These are phyloP conservation scores for Glaucomys volans DNA, from an alignment of 2,113 vertebrate species.

Conservation along the genomic window DNA sequence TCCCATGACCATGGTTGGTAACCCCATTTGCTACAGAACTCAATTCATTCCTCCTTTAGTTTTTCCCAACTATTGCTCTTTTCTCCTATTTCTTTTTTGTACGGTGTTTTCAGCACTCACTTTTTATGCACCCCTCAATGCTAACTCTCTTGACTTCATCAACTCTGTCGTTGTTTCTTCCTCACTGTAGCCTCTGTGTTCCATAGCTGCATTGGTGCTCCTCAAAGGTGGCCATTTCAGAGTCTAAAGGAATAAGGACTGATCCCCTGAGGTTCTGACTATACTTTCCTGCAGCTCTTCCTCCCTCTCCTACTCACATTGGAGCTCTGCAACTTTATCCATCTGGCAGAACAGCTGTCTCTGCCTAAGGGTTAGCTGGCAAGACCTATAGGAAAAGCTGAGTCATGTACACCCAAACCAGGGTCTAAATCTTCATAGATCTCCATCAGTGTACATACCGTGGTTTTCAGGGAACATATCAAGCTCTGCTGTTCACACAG, in stretches of 20 bases:
- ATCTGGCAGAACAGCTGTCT: conserved; percentile 30
- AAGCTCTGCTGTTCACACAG: conserved; percentile 15
- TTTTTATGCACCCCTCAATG: neutral
- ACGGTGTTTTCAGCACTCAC: neutral
- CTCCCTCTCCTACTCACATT: neutral
- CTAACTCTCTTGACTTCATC: neutral
- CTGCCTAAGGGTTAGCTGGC: conserved; percentile 55
- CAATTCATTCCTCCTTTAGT: neutral
- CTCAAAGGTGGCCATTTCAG: neutral
- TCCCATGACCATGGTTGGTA: neutral
- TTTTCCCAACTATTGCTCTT: conserved; percentile 2
- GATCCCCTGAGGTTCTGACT: neutral
- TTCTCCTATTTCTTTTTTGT: conserved; percentile 4
- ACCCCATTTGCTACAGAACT: neutral
- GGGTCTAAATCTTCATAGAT: conserved; percentile 37
- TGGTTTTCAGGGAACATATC: conserved; percentile 58
- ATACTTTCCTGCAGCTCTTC: neutral
- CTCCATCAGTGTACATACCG: neutral
- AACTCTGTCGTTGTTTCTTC: neutral
- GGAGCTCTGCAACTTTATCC: neutral
- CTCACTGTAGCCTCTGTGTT: neutral
- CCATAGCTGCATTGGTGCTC: neutral
- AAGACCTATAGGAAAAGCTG: conserved; percentile 68
- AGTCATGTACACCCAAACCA: conserved; percentile 17
- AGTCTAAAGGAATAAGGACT: neutral